Evolutionary conservation across 2,797 vertebrate species (phyloP).

Genomic region (Australoheros facetus): DNA sequence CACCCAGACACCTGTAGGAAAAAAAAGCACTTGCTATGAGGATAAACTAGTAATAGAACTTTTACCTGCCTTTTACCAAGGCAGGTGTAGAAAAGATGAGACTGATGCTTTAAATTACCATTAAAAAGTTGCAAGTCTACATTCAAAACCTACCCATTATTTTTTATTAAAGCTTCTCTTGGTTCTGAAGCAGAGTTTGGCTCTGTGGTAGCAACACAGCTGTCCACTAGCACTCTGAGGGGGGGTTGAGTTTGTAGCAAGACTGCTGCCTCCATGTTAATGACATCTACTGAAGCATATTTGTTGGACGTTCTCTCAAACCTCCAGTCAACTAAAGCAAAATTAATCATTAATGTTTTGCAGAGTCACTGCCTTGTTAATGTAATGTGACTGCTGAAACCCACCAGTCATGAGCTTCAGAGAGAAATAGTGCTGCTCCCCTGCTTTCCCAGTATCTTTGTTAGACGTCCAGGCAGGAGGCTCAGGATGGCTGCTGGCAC

Average conservation of each 20-base stretch:
- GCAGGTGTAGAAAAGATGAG: not conserved
- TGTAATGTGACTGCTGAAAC: not conserved
- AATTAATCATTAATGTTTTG: not conserved
- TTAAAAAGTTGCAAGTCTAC: not conserved
- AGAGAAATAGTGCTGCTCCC: not conserved
- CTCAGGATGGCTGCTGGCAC: not conserved
- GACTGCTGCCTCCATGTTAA: not conserved
- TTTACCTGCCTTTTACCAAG: no score
- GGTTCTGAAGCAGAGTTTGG: not conserved
- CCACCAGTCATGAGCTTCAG: not conserved
- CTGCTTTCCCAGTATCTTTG: fast-evolving
- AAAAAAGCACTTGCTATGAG: not conserved
- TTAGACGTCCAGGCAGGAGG: not conserved
- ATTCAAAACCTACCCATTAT: not conserved
- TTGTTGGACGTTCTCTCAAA: not conserved
- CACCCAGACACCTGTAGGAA: constrained; percentile 2
- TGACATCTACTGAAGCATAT: not conserved
- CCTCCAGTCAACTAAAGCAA: not conserved
- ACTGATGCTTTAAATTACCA: fast-evolving
- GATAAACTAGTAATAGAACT: not conserved
- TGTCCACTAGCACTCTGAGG: not conserved
- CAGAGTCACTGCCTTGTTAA: not conserved
- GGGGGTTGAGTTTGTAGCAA: fast-evolving
- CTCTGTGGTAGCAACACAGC: not conserved
- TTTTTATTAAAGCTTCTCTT: not conserved